phyloP scores from a whole-genome alignment of 2,113 vertebrate genomes.

The Lepidothrix coronata region DNA sequence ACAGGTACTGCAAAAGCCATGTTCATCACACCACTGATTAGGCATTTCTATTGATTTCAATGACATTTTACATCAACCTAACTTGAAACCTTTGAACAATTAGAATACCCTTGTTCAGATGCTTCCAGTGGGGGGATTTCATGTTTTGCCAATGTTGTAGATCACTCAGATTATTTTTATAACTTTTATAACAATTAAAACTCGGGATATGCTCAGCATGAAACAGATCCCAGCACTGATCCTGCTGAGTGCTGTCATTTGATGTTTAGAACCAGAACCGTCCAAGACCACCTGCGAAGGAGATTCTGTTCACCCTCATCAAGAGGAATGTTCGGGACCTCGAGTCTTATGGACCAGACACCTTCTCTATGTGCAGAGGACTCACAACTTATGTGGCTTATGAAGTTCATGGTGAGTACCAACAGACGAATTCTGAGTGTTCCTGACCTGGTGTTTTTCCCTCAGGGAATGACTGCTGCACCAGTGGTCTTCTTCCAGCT shows the following conservation, averaged over 20 bases:
- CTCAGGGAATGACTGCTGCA: accelerated
- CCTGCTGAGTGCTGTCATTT: not conserved
- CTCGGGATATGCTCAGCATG: not conserved
- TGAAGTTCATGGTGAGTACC: not conserved
- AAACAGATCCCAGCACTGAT: not conserved
- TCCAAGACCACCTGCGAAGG: not conserved
- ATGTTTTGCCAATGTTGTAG: not conserved
- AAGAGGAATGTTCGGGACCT: not conserved
- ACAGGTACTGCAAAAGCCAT: not conserved
- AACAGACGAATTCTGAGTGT: too few species aligned
- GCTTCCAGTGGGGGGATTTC: not conserved
- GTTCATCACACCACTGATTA: not conserved
- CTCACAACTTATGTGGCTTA: not conserved
- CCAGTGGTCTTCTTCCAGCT: not conserved
- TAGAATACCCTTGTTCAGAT: not conserved
- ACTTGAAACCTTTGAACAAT: not conserved
- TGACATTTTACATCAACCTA: not conserved
- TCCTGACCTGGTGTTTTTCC: accelerated
- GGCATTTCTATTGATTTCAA: not conserved
- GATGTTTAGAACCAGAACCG: not conserved
- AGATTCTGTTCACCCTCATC: not conserved
- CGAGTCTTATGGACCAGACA: not conserved
- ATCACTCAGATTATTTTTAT: not conserved
- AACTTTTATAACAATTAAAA: not conserved
- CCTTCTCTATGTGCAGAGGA: not conserved